phyloP scores from a whole-genome alignment of 2,113 vertebrate species.

The Saguinus midas region DNA sequence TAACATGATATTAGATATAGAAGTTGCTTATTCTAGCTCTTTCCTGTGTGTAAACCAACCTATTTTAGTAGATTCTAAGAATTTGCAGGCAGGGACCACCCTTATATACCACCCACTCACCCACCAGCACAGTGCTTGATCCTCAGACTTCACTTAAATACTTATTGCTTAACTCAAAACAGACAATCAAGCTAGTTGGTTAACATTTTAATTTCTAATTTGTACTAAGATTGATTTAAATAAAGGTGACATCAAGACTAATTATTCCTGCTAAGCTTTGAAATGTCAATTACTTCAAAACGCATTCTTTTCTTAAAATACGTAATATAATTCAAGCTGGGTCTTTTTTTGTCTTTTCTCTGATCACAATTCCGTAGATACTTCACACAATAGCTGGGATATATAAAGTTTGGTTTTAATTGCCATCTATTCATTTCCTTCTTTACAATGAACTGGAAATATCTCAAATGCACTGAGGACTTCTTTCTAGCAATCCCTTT shows the following conservation, averaged over 20 bases:
- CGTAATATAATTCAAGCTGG: neutral
- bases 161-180: neutral
- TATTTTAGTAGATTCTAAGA: neutral
- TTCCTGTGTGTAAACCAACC: neutral
- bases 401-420: slow-evolving; percentile 66
- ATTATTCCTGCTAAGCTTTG: slow-evolving; percentile 64
- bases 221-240: slow-evolving; percentile 51
- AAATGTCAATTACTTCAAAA: slow-evolving; percentile 62
- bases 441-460: slow-evolving; percentile 63
- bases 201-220: slow-evolving; percentile 70
- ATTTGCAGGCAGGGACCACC: neutral
- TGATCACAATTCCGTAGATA: neutral
- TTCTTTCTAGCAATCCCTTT: slow-evolving; percentile 60
- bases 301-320: neutral
- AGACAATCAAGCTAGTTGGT: slow-evolving; percentile 38
- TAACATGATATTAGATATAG: neutral
- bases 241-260: slow-evolving; percentile 56
- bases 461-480: slow-evolving; percentile 60
- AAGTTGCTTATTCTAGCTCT: neutral
- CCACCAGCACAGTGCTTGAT: neutral
- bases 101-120: neutral
- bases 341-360: neutral
- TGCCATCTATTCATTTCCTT: slow-evolving; percentile 70
- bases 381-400: slow-evolving; percentile 39
- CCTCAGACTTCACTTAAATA: neutral